Percentiles rank a stretch among this genome's conserved stretches.
phyloP scores from a whole-genome alignment of 1,140 invertebrate genomes.

The Temnothorax nylanderi region DNA sequence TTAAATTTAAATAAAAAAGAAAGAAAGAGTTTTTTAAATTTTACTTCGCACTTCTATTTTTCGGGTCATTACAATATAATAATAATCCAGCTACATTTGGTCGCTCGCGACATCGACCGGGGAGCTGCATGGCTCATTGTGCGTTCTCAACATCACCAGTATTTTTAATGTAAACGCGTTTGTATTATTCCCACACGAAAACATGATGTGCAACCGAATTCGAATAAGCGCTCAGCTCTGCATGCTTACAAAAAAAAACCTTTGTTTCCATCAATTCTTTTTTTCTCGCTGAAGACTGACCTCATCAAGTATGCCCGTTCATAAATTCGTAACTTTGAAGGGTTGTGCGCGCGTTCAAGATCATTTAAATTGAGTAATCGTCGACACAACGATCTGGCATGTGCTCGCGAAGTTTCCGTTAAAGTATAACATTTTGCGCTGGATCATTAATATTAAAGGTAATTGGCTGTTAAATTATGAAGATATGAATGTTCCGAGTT shows the following conservation, averaged over 20 bases:
- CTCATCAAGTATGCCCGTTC: not conserved
- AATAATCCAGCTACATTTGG: not conserved
- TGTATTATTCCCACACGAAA: not conserved
- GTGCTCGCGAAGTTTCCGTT: not conserved
- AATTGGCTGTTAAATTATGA: not conserved
- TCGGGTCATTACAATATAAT: not conserved
- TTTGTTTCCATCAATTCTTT: not conserved
- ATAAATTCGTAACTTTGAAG: not conserved
- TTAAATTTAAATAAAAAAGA: not conserved
- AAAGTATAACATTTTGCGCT: not conserved
- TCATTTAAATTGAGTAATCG: constrained; percentile 13
- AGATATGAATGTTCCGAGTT: not conserved
- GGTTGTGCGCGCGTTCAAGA: not conserved
- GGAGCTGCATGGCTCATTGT: not conserved
- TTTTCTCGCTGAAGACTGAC: not conserved
- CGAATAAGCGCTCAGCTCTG: not conserved
- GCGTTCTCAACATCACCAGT: not conserved
- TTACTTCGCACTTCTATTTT: not conserved
- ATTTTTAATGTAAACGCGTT: constrained; percentile 23
- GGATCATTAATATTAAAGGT: not conserved
- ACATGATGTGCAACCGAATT: not conserved
- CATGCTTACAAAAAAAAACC: not conserved
- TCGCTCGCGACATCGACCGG: not conserved
- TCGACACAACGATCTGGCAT: not conserved
- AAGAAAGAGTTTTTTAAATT: not conserved